These are phyloP conservation scores for Clanis bilineata DNA, from an alignment of 2,888 invertebrate genomes.

Conservation along the genomic window DNA sequence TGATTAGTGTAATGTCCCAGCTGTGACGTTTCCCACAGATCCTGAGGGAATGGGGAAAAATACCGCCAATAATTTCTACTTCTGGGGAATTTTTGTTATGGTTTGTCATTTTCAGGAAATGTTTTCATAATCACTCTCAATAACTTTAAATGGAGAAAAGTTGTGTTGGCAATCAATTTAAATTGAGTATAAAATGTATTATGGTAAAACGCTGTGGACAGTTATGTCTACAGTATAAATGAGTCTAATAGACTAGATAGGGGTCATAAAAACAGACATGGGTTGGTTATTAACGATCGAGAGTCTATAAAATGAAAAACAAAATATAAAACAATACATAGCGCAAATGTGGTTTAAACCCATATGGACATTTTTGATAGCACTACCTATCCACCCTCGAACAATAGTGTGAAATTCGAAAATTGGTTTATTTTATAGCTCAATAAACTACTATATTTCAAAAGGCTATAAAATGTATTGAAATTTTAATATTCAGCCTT, in stretches of 20 bases:
- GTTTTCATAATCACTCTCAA: not conserved
- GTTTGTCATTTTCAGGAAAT: not conserved
- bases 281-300: too few species aligned
- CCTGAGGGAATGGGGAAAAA: not conserved
- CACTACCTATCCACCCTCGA: too few species aligned
- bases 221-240: too few species aligned
- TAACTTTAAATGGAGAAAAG: too few species aligned
- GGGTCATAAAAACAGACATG: too few species aligned
- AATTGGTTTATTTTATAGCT: conserved; percentile 3
- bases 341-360: too few species aligned
- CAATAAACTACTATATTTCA: conserved; percentile 3
- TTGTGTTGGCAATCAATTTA: too few species aligned
- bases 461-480: not conserved
- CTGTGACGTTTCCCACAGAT: not conserved
- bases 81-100: not conserved
- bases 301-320: too few species aligned
- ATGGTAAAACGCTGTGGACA: too few species aligned
- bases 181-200: too few species aligned
- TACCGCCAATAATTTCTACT: not conserved
- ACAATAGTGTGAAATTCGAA: not conserved
- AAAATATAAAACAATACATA: too few species aligned
- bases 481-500: not conserved
- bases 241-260: too few species aligned
- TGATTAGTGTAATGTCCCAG: not conserved
- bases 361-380: not conserved